Evolutionary conservation across 1,140 invertebrate species (phyloP), one percentile per base, ranked within the genome.

Genomic region (Drosophila albomicans): DNA sequence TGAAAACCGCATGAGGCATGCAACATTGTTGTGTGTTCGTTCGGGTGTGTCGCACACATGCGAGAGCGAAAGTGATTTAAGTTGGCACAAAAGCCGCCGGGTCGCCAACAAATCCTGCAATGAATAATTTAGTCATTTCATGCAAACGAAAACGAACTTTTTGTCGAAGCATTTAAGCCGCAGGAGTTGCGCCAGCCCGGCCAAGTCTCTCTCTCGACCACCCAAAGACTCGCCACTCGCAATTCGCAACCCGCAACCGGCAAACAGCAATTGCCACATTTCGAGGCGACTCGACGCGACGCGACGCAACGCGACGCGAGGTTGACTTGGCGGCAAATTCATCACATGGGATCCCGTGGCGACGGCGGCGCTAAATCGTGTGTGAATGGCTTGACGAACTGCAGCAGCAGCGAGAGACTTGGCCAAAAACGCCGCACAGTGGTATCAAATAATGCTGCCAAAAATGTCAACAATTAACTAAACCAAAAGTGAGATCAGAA

Each of bases 61-160:
- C 5, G 75, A 81, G 71, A 86, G 84, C 84, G 84, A 89, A 87
- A 88, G 84, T 87, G 84, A 88, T 87, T 88, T 80, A n/a, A 35
- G 58, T 30, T 58, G 16, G 56, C 48, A 38, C 13, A 56, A 66
- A n/a, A 56, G 35, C 56, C 46, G 79, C 72, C 51, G 61, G 72
- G 64, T 30, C 38, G 16, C 6, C 28, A 43, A 64, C 68, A 87
- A 88, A 89, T 88, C 85, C 84, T 79, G 81, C 86, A 88, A 90
- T 88, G 86, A 88, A 88, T 88, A 88, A 88, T 88, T 88, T 90
- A 90, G 86, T 88, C 81, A 80, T 88, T 80, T 62, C 58, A 82
- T 73, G 74, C 74, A 68, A 70, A 69, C 61, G 56, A 75, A 81
- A 66, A 45, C 64, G 82, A 81, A 75, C 68, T 79, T 79, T 84